phyloP scores from a whole-genome alignment of 2,888 invertebrate genomes.

The Tinea semifulvella region DNA sequence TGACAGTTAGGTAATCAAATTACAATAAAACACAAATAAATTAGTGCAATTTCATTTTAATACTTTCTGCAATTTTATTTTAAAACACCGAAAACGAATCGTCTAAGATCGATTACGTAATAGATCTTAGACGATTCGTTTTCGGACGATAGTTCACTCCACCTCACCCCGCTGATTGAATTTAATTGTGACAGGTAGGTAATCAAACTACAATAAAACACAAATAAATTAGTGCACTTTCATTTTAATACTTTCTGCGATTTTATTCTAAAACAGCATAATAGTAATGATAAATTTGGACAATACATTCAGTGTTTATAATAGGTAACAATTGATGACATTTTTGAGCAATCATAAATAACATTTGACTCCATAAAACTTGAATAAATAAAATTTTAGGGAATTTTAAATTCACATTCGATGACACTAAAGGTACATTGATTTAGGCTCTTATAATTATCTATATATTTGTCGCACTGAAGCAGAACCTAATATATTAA shows the following conservation, averaged over 20 bases:
- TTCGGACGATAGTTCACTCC: too few species aligned
- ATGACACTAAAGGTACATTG: constrained; percentile 1
- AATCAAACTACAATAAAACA: constrained; percentile 14
- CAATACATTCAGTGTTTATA: not conserved
- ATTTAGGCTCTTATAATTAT: constrained; percentile 3
- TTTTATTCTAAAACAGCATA: constrained; percentile 31
- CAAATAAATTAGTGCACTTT: constrained; percentile 38
- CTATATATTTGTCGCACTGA: not conserved
- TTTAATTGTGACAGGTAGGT: not conserved
- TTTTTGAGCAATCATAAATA: constrained; percentile 47
- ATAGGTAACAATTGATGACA: not conserved
- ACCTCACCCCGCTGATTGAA: too few species aligned
- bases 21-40: constrained; percentile 18
- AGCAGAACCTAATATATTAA: too few species aligned
- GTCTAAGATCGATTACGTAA: too few species aligned
- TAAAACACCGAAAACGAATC: too few species aligned
- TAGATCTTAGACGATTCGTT: too few species aligned
- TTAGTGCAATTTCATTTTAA: too few species aligned
- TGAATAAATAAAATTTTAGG: constrained; percentile 6
- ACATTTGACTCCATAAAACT: not conserved
- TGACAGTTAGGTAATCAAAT: not conserved
- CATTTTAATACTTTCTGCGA: constrained; percentile 43
- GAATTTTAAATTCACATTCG: constrained; percentile 9
- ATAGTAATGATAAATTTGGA: constrained; percentile 4
- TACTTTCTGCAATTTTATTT: too few species aligned